Conservation (phyloP, 2,113 vertebrate genomes). For the Campylomormyrus tamandua region DNA sequence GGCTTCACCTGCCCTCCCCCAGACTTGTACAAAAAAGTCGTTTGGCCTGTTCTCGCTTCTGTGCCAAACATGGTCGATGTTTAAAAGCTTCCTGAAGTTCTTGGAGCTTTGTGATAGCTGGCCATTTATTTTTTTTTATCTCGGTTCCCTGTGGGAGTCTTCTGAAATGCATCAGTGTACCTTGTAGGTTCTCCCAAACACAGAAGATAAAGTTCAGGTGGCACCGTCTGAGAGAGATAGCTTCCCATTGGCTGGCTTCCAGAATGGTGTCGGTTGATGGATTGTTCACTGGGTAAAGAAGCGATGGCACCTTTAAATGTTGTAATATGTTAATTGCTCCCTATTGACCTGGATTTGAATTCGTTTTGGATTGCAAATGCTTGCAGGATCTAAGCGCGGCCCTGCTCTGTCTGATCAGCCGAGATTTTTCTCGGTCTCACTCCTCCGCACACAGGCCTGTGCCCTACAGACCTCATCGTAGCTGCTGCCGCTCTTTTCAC, state of each 20-base stretch:
- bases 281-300: neutral
- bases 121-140: neutral
- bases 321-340: neutral
- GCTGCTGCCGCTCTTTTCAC: neutral
- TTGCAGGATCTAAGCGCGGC: neutral
- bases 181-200: neutral
- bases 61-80: neutral
- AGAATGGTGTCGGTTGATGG: neutral
- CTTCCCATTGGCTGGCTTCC: neutral
- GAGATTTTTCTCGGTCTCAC: neutral
- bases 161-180: neutral
- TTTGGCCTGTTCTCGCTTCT: neutral
- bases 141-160: neutral
- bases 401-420: neutral
- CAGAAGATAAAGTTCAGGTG: neutral
- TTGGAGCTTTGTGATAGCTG: neutral
- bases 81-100: neutral
- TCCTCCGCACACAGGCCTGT: neutral
- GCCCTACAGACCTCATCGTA: neutral
- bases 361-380: conserved; percentile 12
- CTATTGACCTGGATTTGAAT: conserved; percentile 16
- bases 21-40: neutral
- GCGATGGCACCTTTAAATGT: neutral
- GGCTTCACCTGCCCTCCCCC: neutral
- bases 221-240: neutral